Evolutionary conservation across 2,888 invertebrate genomes (phyloP), one percentile per base, ranked within the genome.

Genomic region (Lepidochrysops patricia): DNA sequence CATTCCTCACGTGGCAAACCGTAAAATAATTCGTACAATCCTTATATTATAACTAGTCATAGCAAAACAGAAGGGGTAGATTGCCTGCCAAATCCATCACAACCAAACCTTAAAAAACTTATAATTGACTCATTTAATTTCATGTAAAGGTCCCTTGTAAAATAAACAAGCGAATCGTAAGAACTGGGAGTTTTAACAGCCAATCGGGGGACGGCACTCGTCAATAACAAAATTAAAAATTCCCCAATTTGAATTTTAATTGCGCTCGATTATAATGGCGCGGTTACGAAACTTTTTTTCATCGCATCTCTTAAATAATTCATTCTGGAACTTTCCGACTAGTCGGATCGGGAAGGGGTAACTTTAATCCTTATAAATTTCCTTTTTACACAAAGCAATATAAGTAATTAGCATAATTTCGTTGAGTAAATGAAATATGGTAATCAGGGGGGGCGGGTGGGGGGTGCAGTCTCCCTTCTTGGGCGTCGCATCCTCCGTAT

Each of bases 311-410:
- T 78, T 82, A 82, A 82, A 83, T 84, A 82, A 83, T 84, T 83
- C 80, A 82, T 82, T 75, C 72, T 66, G 70, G 77, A 80, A 79
- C 77, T 79, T 73, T 73, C 72, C 68, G 79, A 80, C 82, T 83
- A 81, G 81, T 78, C 72, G 68, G 75, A 74, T 74, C 74, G 70
- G 71, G 66, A 71, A 77, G 80, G 85, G 80, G 80, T 82, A 83
- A 84, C 81, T 86, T 85, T 88, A 89, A 89, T 89, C 88, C 86
- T 88, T 88, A 89, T 88, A 89, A 89, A 89, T 89, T 89, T 89
- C 89, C 89, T 89, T 89, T 89, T 89, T 89, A 89, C 89, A 89
- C 89, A 89, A 89, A 89, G 89, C 89, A 89, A 89, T 89, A 89
- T 89, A 89, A 89, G 86, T 89, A 89, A 89, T 89, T 89, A 89